Conservation (phyloP, 2,797 vertebrate species). For the Lepus oiostolus region DNA sequence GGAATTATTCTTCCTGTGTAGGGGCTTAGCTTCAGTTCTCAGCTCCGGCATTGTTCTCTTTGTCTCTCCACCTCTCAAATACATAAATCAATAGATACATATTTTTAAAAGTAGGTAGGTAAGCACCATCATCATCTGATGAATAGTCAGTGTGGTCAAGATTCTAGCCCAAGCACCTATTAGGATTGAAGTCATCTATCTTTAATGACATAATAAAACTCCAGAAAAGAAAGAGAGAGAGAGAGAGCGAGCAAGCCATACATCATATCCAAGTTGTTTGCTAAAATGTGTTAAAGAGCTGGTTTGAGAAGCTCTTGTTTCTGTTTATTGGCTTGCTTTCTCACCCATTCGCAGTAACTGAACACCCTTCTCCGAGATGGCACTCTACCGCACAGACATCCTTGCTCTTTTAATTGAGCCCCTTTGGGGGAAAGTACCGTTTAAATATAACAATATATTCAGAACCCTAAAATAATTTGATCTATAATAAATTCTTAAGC, state of each 20-base stretch:
- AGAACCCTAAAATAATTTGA: conserved; percentile 85
- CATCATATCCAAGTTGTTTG: background rate
- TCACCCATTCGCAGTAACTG: background rate
- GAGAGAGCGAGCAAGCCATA: background rate
- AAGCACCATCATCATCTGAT: background rate
- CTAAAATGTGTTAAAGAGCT: background rate
- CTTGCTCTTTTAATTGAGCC: conserved; percentile 80
- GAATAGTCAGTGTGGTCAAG: background rate
- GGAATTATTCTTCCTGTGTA: no score
- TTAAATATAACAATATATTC: conserved; percentile 85
- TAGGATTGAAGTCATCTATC: background rate
- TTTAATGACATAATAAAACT: background rate
- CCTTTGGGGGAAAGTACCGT: conserved; percentile 80
- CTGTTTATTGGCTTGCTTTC: conserved; percentile 29
- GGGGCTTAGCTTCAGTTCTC: no score
- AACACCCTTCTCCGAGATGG: conserved; percentile 69
- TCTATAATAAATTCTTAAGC: conserved; percentile 86
- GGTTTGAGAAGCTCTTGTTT: background rate
- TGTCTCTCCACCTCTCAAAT: no score
- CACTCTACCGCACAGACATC: conserved; percentile 36
- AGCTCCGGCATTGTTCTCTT: no score
- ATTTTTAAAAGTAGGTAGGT: background rate
- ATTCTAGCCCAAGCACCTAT: background rate
- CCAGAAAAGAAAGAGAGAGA: background rate
- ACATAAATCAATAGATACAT: no score